Base-by-base conservation (phyloP, 2,113 vertebrate genomes). In the Panurus biarmicus region DNA sequence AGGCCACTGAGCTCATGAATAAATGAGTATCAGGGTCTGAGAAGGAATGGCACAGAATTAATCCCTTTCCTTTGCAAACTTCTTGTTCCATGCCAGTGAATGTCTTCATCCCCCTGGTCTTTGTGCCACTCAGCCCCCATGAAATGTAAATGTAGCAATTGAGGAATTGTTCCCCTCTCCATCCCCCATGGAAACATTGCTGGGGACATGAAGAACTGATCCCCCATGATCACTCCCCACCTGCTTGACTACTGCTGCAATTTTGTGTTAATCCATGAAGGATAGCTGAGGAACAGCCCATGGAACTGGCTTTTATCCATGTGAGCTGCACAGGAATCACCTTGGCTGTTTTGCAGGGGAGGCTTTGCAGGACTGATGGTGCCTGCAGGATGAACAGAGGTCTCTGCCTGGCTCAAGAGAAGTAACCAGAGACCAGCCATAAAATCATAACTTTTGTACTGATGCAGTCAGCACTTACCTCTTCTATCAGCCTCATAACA, bases 401-500 rank as follows among this genome's bases (percentile, higher is more conserved):
- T 47, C 64, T 83, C 57, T 65, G 45, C 36, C 38, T 9, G 54
- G 35, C 40, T 42, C 35, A 36, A 42, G 42, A 51, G 69, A 78
- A 72, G 40, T 9, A 50, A 65, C 12, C n/a, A 62, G 47, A 67
- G 3, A 67, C 12, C 44, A 61, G 24, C 12, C 61, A 26, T 19
- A 47, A 85, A 85, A 48, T 2, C 7, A 0, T 12, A 58, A 60
- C 42, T 64, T 78, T 18, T 23, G 12, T 23, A 36, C 26, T 40
- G 47, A 28, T 5, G 4, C 1, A 57, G 28, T 28, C 50, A 66
- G 42, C 45, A 77, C 92, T 94, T 75, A 97, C 97, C 96, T 96
- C 94, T 96, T 76, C 92, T 73, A 9, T 29, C 21, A 10, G 79
- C 53, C 25, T 77, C 91, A 1, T 97, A 97, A 76, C 98, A 99